Evolutionary conservation across 2,888 invertebrate genomes (phyloP).

Genomic region (Teleiodes luculella): DNA sequence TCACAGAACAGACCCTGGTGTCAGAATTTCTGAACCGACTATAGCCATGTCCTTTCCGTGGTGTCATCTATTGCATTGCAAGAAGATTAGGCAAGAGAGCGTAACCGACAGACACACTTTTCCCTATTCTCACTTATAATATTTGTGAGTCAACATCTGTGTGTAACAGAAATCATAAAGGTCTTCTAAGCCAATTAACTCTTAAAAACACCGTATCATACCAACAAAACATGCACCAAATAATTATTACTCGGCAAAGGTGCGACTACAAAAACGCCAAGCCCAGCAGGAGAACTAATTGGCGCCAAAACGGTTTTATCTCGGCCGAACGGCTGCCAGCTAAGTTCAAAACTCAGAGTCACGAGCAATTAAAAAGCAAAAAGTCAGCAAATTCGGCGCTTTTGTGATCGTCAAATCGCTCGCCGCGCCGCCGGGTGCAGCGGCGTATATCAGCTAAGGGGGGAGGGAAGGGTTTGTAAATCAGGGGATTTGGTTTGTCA

Average conservation of each 20-base stretch:
- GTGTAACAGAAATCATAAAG: no score
- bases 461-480: constrained; percentile 5
- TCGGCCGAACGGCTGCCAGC: not conserved
- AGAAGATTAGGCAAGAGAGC: no score
- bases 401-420: constrained; percentile 31
- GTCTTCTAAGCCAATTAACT: no score
- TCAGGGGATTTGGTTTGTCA: not conserved
- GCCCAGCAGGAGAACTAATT: constrained; percentile 3
- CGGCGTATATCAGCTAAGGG: constrained; percentile 17
- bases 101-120: no score
- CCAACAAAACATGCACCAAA: not conserved
- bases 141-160: no score
- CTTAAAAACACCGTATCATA: no score
- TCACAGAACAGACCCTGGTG: no score
- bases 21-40: no score
- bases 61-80: no score
- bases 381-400: constrained; percentile 8
- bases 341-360: constrained; percentile 9
- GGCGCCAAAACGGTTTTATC: constrained; percentile 5
- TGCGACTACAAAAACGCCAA: not conserved
- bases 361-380: constrained; percentile 19
- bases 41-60: no score
- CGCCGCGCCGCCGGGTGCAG: constrained; percentile 17
- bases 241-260: not conserved
- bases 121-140: no score